A percentile compares a stretch with the other conserved stretches of the same genome.
Evolutionary conservation across 2,888 invertebrate species (phyloP).

Genomic region (Charanyca ferruginea): DNA sequence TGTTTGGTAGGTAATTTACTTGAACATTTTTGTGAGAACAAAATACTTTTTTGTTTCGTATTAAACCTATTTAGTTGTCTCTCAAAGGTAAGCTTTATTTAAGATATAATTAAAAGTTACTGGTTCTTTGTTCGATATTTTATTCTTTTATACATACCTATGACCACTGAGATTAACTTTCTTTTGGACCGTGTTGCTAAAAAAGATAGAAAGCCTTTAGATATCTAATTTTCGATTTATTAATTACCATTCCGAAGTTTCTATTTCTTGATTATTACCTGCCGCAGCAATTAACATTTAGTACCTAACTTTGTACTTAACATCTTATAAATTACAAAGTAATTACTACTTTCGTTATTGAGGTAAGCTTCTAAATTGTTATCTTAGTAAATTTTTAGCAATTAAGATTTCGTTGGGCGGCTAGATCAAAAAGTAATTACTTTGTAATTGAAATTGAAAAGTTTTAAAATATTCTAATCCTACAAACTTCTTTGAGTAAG

Average conservation of each 20-base stretch:
- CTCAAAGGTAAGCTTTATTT: background rate
- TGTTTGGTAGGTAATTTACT: slow-evolving; percentile 9
- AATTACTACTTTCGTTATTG: slow-evolving; percentile 25
- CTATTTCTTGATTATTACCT: too few relatives aligned
- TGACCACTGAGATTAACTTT: too few relatives aligned
- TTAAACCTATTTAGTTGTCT: slow-evolving; percentile 4
- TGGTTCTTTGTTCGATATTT: background rate
- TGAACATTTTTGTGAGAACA: slow-evolving; percentile 10
- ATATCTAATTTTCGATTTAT: background rate
- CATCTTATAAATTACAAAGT: slow-evolving; percentile 17
- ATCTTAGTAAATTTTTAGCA: slow-evolving; percentile 12
- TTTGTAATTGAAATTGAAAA: slow-evolving; percentile 24
- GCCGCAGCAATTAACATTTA: background rate
- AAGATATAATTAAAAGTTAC: too few relatives aligned
- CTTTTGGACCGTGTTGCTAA: background rate
- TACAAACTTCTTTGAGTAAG: background rate
- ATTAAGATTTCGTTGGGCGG: slow-evolving; percentile 16
- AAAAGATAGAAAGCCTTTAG: too few relatives aligned
- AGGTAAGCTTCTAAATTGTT: slow-evolving; percentile 23
- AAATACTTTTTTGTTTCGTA: background rate
- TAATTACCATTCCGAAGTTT: background rate
- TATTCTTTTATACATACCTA: too few relatives aligned
- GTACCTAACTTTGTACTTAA: slow-evolving; percentile 3
- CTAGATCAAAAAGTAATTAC: slow-evolving; percentile 43
- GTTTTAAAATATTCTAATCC: slow-evolving; percentile 20